These are phyloP conservation scores for Hirtodrosophila confusa DNA, from an alignment of 2,888 invertebrate genomes.

Conservation along the genomic window DNA sequence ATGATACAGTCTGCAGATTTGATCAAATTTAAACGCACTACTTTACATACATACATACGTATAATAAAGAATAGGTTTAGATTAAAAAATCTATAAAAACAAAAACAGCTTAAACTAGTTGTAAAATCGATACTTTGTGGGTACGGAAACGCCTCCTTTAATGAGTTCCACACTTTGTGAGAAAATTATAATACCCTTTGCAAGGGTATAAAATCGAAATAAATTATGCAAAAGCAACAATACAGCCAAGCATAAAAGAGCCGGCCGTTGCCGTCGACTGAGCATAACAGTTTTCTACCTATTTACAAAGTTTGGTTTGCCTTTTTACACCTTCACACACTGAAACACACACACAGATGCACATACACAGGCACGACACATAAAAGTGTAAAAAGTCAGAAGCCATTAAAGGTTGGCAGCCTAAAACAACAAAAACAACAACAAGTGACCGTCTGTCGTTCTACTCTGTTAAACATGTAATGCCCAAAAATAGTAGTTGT, in stretches of 20 bases:
- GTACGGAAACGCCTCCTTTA: too few species aligned
- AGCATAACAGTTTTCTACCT: conserved; percentile 76
- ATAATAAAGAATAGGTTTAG: too few species aligned
- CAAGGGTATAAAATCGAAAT: conserved; percentile 38
- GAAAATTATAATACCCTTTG: too few species aligned
- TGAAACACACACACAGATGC: conserved; percentile 34
- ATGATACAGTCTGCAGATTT: too few species aligned
- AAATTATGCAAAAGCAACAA: conserved; percentile 62
- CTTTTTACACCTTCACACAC: conserved; percentile 77
- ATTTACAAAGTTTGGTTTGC: conserved; percentile 51
- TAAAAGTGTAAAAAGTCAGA: conserved; percentile 74
- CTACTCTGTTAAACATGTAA: conserved; percentile 73
- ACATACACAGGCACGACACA: conserved; percentile 41
- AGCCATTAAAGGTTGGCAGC: conserved; percentile 69
- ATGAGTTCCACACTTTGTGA: too few species aligned
- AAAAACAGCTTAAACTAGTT: too few species aligned
- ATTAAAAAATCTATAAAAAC: too few species aligned
- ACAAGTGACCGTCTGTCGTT: conserved; percentile 50
- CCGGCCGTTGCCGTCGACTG: conserved; percentile 65
- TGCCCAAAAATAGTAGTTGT: conserved; percentile 57
- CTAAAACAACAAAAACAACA: conserved; percentile 43
- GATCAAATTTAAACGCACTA: too few species aligned
- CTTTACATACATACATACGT: too few species aligned
- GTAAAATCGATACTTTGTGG: too few species aligned
- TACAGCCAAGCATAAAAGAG: conserved; percentile 15